These are phyloP conservation scores for Leptodirus hochenwartii DNA, from an alignment of 2,888 invertebrate species.

Conservation along the genomic window DNA sequence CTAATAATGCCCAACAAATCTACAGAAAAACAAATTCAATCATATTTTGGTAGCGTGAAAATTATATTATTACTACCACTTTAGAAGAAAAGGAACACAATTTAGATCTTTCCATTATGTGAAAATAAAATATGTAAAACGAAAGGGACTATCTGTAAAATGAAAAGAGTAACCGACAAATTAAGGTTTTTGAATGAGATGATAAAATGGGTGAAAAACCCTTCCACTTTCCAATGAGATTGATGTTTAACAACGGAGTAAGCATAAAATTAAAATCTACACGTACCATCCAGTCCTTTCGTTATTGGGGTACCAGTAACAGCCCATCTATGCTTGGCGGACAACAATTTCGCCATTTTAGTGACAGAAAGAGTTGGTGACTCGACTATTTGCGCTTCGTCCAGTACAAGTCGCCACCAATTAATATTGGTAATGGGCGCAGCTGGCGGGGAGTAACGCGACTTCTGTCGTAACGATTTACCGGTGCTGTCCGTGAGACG, in stretches of 20 bases:
- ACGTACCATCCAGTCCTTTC: conserved; percentile 11
- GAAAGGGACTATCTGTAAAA: too few relatives aligned
- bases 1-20: conserved; percentile 33
- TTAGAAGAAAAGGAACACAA: too few relatives aligned
- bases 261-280: too few relatives aligned
- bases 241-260: too few relatives aligned
- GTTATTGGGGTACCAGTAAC: conserved; percentile 47
- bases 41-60: too few relatives aligned
- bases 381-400: conserved; percentile 70
- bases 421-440: conserved; percentile 47
- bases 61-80: too few relatives aligned
- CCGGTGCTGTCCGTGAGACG: conserved; percentile 34
- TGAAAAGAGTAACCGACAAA: too few relatives aligned
- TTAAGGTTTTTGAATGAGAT: too few relatives aligned
- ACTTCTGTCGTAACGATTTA: conserved; percentile 32
- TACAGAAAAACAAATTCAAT: conserved; percentile 22
- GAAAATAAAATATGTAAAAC: too few relatives aligned
- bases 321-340: conserved; percentile 49
- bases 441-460: conserved; percentile 40
- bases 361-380: conserved; percentile 35
- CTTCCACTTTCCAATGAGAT: too few relatives aligned
- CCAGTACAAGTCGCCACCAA: conserved; percentile 63
- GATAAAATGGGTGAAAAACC: too few relatives aligned
- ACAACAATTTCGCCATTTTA: conserved; percentile 39
- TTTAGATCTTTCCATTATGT: too few relatives aligned